Percentiles rank a stretch among this genome's conserved stretches.
These are phyloP conservation scores for Brevimyrus niger DNA, from an alignment of 2,113 vertebrate species.

Conservation along the genomic window DNA sequence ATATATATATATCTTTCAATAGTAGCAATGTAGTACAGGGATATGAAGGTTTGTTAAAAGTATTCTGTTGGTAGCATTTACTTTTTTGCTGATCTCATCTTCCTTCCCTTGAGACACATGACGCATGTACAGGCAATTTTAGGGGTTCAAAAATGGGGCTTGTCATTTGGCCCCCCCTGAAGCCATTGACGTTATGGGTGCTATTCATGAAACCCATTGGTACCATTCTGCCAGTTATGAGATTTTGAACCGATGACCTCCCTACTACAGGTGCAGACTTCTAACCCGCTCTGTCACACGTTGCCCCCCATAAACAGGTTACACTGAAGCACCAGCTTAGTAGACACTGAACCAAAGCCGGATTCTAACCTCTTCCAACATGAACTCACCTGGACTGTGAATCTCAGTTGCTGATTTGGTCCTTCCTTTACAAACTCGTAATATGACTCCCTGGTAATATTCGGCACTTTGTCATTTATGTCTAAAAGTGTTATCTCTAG, in stretches of 20 bases:
- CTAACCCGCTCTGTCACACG: not conserved
- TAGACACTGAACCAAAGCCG: not conserved
- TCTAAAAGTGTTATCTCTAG: constrained; percentile 73
- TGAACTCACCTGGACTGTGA: constrained; percentile 59
- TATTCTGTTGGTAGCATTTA: not conserved
- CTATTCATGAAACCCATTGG: not conserved
- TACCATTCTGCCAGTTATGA: not conserved
- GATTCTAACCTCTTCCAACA: not conserved
- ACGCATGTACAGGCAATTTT: not conserved
- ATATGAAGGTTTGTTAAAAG: not conserved
- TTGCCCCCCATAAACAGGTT: not conserved
- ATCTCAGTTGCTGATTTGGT: not conserved
- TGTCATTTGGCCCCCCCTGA: not conserved
- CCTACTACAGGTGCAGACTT: not conserved
- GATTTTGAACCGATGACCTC: not conserved
- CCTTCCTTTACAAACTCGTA: constrained; percentile 65
- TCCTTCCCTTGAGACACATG: not conserved
- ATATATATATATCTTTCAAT: not conserved
- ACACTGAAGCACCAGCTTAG: not conserved
- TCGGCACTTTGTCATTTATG: constrained; percentile 66
- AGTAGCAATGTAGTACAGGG: not conserved
- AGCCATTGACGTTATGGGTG: not conserved
- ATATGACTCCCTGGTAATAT: constrained; percentile 59
- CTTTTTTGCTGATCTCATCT: not conserved
- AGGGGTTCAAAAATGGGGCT: not conserved